Evolutionary conservation across 2,113 vertebrate species (phyloP), one percentile per base, ranked within the genome.

Genomic region (Osmerus eperlanus): DNA sequence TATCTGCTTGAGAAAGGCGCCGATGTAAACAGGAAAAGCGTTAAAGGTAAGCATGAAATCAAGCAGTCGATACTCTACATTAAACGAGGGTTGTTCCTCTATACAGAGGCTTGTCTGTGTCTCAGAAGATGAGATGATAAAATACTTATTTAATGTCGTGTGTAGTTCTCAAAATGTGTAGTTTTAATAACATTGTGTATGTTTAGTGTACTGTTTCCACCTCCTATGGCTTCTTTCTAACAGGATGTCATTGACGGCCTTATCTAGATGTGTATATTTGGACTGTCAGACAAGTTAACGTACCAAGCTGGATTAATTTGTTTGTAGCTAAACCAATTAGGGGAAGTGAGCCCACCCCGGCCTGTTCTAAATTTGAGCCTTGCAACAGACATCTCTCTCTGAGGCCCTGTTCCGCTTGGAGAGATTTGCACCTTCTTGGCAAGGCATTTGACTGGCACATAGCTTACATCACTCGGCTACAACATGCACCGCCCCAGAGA

Each of bases 1-100:
- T 99, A 96, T 87, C 91, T 99, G 74, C 92, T 99, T 84, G 96
- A 98, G 87, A 97, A 95, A 73, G 97, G 97, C 2, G 97, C 97
- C 18, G 96, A 99, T 83, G 97, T 99, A 18, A 99, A 99, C 86
- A 92, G 97, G 66, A 99, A 97, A 82, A 99, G 97, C 75, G 95
- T 99, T 6, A 99, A 99, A 95, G 97, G 97, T 99, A 82, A 92
- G 87, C 71, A 13, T 4, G 41, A 47, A 47, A 12, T 12, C 41
- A 47, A 11, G 41, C 41, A 47, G 41, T 47, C 1, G 8, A 47
- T 2, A 47, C 41, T 2, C 41, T 47, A 47, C 41, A 47, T 47
- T 12, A 47, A 47, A 47, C 41, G 7, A 47, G 41, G 1, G 41
- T 2, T 47, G 5, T 12, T 47, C 41, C 25, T 28, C 25, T 28